A percentile compares a stretch with the other conserved stretches of the same genome.
Conservation (phyloP, 2,113 vertebrate species). For the Pelecanus crispus region DNA sequence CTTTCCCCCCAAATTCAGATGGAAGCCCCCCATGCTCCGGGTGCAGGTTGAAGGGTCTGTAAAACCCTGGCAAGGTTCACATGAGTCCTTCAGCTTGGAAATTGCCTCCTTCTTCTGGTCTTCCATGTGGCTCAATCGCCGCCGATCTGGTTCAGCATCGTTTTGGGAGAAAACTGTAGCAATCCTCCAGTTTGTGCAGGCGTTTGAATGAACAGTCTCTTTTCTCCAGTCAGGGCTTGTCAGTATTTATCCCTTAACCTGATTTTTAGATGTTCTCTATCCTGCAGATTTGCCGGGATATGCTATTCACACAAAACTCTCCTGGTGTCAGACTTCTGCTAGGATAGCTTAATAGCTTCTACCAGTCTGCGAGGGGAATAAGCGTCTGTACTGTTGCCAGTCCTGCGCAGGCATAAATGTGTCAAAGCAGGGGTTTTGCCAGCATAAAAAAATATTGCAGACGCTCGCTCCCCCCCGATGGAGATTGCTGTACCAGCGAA, state of each 20-base stretch:
- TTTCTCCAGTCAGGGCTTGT: background rate
- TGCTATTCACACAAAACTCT: constrained; percentile 46
- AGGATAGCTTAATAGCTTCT: background rate
- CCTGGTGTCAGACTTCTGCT: constrained; percentile 52
- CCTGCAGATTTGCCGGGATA: constrained; percentile 29
- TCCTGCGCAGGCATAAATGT: background rate
- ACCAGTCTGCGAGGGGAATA: background rate
- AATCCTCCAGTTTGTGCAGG: background rate
- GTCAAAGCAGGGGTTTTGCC: background rate
- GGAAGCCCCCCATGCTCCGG: accelerated
- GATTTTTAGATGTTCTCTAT: constrained; percentile 24
- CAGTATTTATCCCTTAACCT: constrained; percentile 40
- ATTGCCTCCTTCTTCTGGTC: background rate
- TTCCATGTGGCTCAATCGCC: accelerated
- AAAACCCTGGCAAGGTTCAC: background rate
- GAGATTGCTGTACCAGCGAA: background rate
- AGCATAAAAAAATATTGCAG: background rate
- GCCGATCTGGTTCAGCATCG: accelerated
- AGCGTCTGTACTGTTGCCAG: background rate
- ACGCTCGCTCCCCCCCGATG: accelerated
- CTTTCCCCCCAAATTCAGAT: background rate
- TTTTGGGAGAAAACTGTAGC: background rate
- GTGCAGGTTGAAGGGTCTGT: background rate
- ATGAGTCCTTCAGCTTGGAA: background rate
- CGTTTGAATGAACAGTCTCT: background rate